Conservation (phyloP, 2,113 vertebrate species). For the Hippocampus barbouri region DNA sequence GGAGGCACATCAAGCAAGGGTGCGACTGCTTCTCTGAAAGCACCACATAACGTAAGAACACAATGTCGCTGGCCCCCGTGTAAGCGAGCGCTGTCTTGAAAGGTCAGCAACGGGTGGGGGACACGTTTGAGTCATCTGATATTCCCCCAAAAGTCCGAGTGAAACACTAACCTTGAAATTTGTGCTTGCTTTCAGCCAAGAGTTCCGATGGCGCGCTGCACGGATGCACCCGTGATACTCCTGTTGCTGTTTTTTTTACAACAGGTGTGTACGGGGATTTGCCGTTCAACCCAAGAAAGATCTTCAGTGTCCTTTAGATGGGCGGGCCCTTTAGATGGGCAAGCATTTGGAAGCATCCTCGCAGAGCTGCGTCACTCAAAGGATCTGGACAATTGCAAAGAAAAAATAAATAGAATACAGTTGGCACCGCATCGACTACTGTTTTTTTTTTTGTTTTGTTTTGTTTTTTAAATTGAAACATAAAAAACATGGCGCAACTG, state of each 20-base stretch:
- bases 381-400: too few relatives aligned
- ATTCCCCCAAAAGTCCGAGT: constrained; percentile 34
- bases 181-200: neutral
- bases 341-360: too few relatives aligned
- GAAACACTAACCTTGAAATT: neutral
- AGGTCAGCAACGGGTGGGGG: constrained; percentile 9
- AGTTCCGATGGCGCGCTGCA: neutral
- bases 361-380: too few relatives aligned
- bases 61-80: constrained; percentile 15
- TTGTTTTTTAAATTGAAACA: too few relatives aligned
- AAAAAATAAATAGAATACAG: too few relatives aligned
- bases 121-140: constrained; percentile 34
- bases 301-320: neutral
- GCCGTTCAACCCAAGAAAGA: too few relatives aligned
- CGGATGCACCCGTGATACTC: neutral
- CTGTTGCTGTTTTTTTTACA: neutral
- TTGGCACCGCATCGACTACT: too few relatives aligned
- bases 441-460: too few relatives aligned
- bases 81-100: neutral
- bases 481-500: too few relatives aligned
- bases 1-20: constrained; percentile 31
- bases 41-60: constrained; percentile 5
- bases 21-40: constrained; percentile 43
- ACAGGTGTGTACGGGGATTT: neutral
- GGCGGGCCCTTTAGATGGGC: too few relatives aligned